A percentile compares a stretch with the other conserved stretches of the same genome.
Conservation (phyloP, 2,113 vertebrate species). For the Rhombomys opimus region DNA sequence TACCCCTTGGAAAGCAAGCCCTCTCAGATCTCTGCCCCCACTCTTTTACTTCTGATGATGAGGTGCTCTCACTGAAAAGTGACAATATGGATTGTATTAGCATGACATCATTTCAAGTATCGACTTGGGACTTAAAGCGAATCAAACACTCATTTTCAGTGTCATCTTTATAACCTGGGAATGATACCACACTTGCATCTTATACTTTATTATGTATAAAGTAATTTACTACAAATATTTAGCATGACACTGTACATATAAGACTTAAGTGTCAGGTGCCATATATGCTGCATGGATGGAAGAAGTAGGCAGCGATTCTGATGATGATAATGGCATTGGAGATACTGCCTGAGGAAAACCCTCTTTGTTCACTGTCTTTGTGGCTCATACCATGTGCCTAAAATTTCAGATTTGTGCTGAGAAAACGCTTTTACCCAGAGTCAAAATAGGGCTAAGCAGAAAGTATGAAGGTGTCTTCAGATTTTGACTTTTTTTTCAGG, state of each 20-base stretch:
- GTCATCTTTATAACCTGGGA: background rate
- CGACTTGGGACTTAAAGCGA: background rate
- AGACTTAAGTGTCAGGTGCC: background rate
- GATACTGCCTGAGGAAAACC: background rate
- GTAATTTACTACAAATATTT: background rate
- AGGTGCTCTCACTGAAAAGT: background rate
- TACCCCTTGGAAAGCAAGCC: background rate
- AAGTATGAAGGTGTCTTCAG: background rate
- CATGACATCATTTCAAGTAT: background rate
- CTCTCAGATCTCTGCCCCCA: background rate
- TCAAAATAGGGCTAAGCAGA: background rate
- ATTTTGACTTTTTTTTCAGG: background rate
- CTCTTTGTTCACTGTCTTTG: background rate
- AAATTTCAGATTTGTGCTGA: background rate
- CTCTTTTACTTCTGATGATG: background rate
- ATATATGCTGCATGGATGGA: background rate
- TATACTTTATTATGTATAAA: background rate
- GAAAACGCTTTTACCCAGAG: background rate
- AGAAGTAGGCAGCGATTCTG: background rate
- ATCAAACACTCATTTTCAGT: conserved; percentile 11
- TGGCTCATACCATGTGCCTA: background rate
- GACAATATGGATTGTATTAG: conserved; percentile 31
- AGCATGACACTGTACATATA: background rate
- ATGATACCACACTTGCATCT: background rate
- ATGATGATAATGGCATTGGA: background rate